Conservation (phyloP, 2,113 vertebrate genomes). For the Rhea pennata region DNA sequence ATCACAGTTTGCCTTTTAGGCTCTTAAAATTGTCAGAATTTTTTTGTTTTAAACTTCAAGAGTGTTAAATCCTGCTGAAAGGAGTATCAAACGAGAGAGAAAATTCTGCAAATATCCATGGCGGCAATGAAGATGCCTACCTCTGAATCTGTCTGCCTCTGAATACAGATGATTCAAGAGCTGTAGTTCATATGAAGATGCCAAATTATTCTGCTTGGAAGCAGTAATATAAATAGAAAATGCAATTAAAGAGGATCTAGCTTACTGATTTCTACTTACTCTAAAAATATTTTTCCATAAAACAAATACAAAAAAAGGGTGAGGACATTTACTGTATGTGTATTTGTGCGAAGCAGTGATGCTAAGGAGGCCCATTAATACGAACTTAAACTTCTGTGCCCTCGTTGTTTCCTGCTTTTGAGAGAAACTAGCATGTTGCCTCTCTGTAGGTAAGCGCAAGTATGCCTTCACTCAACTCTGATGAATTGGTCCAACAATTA, state of each 20-base stretch:
- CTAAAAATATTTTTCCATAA: not conserved
- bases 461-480: not conserved
- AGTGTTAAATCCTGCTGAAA: not conserved
- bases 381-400: not conserved
- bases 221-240: not conserved
- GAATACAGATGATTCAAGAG: not conserved
- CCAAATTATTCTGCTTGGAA: not conserved
- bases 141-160: not conserved
- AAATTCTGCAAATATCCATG: not conserved
- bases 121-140: not conserved
- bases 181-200: not conserved
- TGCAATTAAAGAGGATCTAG: not conserved
- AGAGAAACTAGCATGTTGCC: not conserved
- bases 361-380: not conserved
- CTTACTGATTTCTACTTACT: not conserved
- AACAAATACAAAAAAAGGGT: not conserved
- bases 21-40: not conserved
- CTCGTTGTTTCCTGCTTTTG: not conserved
- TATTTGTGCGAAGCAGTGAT: not conserved
- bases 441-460: not conserved
- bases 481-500: not conserved
- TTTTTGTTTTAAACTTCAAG: not conserved
- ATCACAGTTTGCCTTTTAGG: not conserved
- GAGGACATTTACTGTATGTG: not conserved
- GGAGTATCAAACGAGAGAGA: not conserved